A percentile compares a stretch with the other conserved stretches of the same genome.
Conservation (phyloP, 2,797 vertebrate genomes). For the Xenopus petersii region DNA sequence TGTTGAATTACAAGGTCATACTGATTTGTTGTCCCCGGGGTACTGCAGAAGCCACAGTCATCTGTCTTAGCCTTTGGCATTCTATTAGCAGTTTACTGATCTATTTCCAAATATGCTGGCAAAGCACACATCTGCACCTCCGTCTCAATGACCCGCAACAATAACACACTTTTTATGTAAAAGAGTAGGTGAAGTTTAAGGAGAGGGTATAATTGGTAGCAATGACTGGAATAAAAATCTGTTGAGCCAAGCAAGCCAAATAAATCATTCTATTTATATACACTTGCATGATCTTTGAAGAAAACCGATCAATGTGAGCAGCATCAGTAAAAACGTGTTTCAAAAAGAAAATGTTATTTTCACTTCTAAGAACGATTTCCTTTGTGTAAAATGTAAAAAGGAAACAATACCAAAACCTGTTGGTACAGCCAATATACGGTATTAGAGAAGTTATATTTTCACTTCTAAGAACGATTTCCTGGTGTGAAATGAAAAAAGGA, state of each 20-base stretch:
- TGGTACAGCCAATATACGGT: too few species aligned
- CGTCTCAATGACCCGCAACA: slow-evolving; percentile 15
- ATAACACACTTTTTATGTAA: slow-evolving; percentile 17
- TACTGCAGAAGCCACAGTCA: slow-evolving; percentile 46
- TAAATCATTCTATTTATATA: slow-evolving; percentile 13
- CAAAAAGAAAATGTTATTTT: too few species aligned
- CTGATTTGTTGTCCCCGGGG: slow-evolving; percentile 56
- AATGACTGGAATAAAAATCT: background rate
- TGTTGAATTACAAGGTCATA: slow-evolving; percentile 55
- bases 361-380: too few species aligned
- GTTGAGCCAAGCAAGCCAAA: background rate
- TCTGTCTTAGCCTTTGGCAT: slow-evolving; percentile 52
- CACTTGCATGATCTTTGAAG: background rate
- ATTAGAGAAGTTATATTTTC: too few species aligned
- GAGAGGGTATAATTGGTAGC: background rate
- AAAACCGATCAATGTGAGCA: background rate
- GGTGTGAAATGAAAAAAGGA: too few species aligned
- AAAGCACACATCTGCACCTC: slow-evolving; percentile 40
- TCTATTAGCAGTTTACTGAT: slow-evolving; percentile 49
- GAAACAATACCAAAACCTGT: too few species aligned
- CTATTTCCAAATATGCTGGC: slow-evolving; percentile 53
- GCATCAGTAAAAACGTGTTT: background rate
- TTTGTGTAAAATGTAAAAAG: too few species aligned
- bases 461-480: too few species aligned
- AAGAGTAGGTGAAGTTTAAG: slow-evolving; percentile 13